These are phyloP conservation scores for Intellagama lesueurii DNA, from an alignment of 2,797 vertebrate genomes.

Conservation along the genomic window DNA sequence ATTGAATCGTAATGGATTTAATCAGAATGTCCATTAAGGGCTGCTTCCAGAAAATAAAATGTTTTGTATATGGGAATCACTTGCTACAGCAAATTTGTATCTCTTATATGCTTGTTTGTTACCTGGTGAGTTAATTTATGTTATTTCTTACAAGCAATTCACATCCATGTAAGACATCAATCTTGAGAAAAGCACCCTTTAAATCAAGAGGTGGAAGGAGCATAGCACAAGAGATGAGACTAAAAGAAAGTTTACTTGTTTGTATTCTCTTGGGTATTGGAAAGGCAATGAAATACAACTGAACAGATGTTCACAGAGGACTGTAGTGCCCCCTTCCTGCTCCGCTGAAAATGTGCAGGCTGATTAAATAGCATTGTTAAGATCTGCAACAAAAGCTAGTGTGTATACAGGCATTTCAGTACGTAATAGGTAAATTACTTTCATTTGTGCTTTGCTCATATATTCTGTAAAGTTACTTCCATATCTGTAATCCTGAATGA, in stretches of 20 bases:
- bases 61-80: not conserved
- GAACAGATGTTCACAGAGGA: constrained; percentile 41
- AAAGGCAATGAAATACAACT: not conserved
- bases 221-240: constrained; percentile 25
- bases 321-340: constrained; percentile 57
- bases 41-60: not conserved
- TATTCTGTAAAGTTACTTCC: not conserved
- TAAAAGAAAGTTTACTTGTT: constrained; percentile 23
- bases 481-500: constrained; percentile 3
- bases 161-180: not conserved
- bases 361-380: constrained; percentile 28
- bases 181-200: not conserved
- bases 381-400: constrained; percentile 40
- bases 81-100: not conserved
- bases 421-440: not conserved
- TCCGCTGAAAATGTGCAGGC: constrained; percentile 42
- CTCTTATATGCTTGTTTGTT: not conserved
- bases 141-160: not conserved
- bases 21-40: constrained; percentile 35
- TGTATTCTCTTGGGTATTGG: constrained; percentile 18
- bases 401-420: not conserved
- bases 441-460: not conserved
- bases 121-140: not conserved
- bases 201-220: constrained; percentile 32
- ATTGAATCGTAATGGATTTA: constrained; percentile 15